Evolutionary conservation across 2,113 vertebrate species (phyloP).

Genomic region (Nyctereutes procyonoides): DNA sequence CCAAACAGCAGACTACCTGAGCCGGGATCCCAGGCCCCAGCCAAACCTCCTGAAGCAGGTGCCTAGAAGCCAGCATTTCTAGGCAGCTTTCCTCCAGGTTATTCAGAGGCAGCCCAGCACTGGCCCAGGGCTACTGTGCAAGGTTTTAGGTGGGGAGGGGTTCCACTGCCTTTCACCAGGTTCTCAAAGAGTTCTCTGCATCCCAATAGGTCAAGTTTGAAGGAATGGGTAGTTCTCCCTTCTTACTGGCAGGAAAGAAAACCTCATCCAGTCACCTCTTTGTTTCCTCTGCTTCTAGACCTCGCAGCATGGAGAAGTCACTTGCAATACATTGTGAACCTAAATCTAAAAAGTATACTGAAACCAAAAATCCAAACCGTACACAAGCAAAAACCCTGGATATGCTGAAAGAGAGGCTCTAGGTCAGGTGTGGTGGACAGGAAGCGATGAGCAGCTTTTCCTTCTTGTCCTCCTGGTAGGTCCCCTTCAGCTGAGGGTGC

Average conservation of each 20-base stretch:
- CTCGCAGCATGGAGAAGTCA: background rate
- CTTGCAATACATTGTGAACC: background rate
- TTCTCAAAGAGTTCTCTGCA: background rate
- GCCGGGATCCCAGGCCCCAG: background rate
- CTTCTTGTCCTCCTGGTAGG: background rate
- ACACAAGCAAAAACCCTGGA: background rate
- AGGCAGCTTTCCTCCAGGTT: background rate
- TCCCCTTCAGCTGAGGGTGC: background rate
- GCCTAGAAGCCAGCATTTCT: background rate
- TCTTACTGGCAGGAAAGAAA: background rate
- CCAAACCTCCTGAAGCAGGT: background rate
- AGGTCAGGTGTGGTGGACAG: background rate
- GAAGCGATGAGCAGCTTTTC: background rate
- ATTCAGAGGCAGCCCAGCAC: background rate
- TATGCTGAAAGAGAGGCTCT: background rate
- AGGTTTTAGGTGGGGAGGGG: background rate
- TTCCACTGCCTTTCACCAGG: background rate
- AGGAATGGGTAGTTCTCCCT: background rate
- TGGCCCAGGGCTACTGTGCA: background rate
- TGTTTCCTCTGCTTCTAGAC: background rate
- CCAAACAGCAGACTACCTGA: background rate
- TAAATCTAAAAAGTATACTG: background rate
- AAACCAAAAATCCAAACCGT: background rate
- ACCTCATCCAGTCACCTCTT: background rate
- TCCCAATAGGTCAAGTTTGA: background rate